A percentile compares a stretch with the other conserved stretches of the same genome.
Conservation (phyloP, 2,888 invertebrate genomes). For the Labia minor region DNA sequence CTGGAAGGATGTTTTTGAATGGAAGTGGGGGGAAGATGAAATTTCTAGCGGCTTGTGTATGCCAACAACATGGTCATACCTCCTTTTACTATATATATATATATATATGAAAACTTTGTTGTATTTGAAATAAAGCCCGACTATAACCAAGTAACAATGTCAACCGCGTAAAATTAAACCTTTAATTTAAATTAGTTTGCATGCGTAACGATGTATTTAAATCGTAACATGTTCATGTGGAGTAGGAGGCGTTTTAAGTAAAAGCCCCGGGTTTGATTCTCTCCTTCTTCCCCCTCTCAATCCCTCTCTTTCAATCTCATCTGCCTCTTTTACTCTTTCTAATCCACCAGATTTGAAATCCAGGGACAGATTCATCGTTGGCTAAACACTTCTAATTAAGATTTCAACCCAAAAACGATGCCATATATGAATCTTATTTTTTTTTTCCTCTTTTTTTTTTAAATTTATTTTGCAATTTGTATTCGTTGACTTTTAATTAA, state of each 20-base stretch:
- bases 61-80: no score
- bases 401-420: neutral
- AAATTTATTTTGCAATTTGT: neutral
- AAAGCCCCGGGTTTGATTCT: neutral
- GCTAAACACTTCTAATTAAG: constrained; percentile 13
- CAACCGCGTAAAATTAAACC: constrained; percentile 5
- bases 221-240: neutral
- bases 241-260: neutral
- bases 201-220: constrained; percentile 2
- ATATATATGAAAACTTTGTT: no score
- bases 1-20: no score
- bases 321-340: neutral
- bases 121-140: no score
- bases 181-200: constrained; percentile 13
- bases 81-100: no score
- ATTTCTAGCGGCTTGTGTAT: no score
- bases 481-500: neutral
- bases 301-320: no score
- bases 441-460: neutral
- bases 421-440: neutral
- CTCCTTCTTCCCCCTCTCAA: no score
- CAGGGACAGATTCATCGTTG: neutral
- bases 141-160: no score
- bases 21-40: no score
- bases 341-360: neutral